Evolutionary conservation across 1,140 invertebrate species (phyloP).

Genomic region (Cardiocondyla obscurior): DNA sequence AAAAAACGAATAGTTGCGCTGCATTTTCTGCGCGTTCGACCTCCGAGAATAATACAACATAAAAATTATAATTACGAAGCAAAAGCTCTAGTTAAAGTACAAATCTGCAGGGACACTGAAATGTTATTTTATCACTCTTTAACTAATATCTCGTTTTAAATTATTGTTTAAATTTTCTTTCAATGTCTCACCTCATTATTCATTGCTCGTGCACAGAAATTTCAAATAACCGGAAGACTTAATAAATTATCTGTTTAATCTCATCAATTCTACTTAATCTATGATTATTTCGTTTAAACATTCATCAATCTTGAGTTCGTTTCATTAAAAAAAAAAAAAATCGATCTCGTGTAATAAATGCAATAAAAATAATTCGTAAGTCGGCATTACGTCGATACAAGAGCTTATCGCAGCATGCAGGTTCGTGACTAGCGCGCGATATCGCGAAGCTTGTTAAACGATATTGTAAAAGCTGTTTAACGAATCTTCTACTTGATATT

Average conservation of each 20-base stretch:
- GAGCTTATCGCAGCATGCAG: constrained; percentile 18
- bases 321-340: too few species aligned
- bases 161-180: too few species aligned
- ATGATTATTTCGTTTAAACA: neutral
- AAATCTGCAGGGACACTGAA: neutral
- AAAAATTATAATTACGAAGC: constrained; percentile 5
- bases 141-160: neutral
- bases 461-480: constrained; percentile 17
- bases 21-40: neutral
- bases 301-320: neutral
- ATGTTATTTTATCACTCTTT: constrained; percentile 21
- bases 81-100: constrained; percentile 28
- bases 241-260: neutral
- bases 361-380: neutral
- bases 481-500: constrained; percentile 7
- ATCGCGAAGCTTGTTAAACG: constrained; percentile 14
- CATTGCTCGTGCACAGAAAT: neutral
- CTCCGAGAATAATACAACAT: neutral
- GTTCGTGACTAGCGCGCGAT: neutral
- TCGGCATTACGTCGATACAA: neutral
- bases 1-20: neutral
- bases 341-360: neutral
- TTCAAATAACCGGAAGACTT: neutral
- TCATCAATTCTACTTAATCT: neutral
- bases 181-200: too few species aligned